A percentile compares a stretch with the other conserved stretches of the same genome.
Evolutionary conservation across 1,140 invertebrate genomes (phyloP).

Genomic region (Brachionus manjavacas): DNA sequence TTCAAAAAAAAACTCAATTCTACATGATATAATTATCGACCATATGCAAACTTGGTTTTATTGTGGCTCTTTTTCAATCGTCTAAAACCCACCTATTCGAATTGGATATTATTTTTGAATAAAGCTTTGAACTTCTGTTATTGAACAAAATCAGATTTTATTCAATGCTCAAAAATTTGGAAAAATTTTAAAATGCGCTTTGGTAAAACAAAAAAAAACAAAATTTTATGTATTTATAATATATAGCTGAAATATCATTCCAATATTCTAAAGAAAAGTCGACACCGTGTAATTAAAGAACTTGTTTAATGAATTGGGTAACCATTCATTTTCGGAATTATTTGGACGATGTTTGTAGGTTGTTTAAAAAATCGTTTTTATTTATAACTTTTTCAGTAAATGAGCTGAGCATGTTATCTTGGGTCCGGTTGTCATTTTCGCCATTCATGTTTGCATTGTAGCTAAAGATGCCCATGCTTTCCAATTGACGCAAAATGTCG

Average conservation of each 20-base stretch:
- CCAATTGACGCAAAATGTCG: background rate
- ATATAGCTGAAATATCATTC: background rate
- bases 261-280: background rate
- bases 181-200: background rate
- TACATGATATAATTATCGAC: too few species aligned
- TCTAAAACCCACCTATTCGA: background rate
- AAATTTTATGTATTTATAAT: background rate
- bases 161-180: background rate
- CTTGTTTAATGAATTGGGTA: background rate
- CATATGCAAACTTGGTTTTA: background rate
- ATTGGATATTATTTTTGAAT: background rate
- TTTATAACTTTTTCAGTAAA: slow-evolving; percentile 7
- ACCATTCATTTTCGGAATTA: background rate
- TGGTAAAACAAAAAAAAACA: background rate
- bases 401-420: slow-evolving; percentile 1
- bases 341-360: background rate
- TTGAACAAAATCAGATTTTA: background rate
- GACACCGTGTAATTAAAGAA: background rate
- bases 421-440: background rate
- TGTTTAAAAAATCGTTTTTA: background rate
- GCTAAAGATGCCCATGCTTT: background rate
- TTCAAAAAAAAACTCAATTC: background rate
- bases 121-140: background rate
- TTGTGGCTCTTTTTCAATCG: background rate
- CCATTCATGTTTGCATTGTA: background rate